Evolutionary conservation across 1,140 invertebrate species (phyloP).

Genomic region (Saccostrea echinata): DNA sequence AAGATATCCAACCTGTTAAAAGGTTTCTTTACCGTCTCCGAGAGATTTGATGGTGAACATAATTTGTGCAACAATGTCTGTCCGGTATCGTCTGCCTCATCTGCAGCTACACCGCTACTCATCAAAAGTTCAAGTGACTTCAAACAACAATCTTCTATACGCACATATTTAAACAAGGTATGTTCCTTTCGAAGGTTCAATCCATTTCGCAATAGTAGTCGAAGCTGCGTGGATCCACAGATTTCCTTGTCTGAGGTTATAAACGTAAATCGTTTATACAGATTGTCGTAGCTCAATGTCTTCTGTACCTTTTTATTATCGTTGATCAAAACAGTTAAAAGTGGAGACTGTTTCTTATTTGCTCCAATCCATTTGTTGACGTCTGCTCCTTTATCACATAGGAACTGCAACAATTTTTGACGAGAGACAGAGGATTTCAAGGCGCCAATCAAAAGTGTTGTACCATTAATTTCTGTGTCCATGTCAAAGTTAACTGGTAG

Average conservation of each 20-base stretch:
- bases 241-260: neutral
- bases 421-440: neutral
- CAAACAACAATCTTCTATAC: constrained; percentile 2
- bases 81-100: neutral
- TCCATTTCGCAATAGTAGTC: constrained; percentile 4
- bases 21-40: neutral
- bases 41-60: neutral
- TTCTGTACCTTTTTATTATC: constrained; percentile 27
- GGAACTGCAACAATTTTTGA: neutral
- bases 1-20: constrained; percentile 11
- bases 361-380: neutral
- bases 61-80: neutral
- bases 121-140: constrained; percentile 10
- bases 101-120: neutral
- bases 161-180: neutral
- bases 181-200: constrained; percentile 10
- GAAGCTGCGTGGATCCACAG: constrained; percentile 12
- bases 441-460: neutral
- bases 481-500: neutral
- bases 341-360: neutral
- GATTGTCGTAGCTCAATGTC: neutral
- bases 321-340: constrained; percentile 6
- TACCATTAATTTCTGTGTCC: neutral
- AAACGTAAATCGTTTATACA: constrained; percentile 10
- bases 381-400: constrained; percentile 20